A percentile compares a stretch with the other conserved stretches of the same genome.
phyloP scores from a whole-genome alignment of 2,797 vertebrate species.

The Neosilurus mollespiculum region DNA sequence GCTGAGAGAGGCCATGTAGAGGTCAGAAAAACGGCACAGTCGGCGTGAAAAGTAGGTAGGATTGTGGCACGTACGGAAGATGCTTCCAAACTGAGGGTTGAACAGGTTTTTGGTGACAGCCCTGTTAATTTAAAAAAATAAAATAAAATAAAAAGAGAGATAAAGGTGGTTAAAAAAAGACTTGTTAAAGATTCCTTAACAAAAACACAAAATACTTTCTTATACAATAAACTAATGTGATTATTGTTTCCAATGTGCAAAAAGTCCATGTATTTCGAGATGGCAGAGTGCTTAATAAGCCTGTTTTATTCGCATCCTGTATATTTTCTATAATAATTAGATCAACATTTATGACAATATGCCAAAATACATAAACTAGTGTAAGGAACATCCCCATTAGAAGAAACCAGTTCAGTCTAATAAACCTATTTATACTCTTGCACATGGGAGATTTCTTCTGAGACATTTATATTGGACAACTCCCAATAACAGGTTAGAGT shows the following conservation, averaged over 20 bases:
- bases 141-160: too few species aligned
- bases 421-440: neutral
- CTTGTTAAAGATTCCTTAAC: neutral
- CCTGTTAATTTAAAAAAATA: conserved; percentile 55
- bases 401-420: neutral
- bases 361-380: neutral
- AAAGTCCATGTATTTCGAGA: too few species aligned
- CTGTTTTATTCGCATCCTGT: too few species aligned
- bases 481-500: neutral
- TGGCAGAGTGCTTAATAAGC: too few species aligned
- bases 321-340: too few species aligned
- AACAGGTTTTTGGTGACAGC: conserved; percentile 82
- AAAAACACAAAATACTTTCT: neutral
- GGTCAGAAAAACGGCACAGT: conserved; percentile 80
- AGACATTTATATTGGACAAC: neutral
- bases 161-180: neutral
- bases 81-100: conserved; percentile 85
- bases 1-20: conserved; percentile 84
- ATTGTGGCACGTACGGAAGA: conserved; percentile 84
- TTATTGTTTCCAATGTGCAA: too few species aligned
- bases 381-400: too few species aligned
- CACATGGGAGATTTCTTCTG: neutral
- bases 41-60: conserved; percentile 85
- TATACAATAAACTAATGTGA: too few species aligned
- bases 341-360: neutral